A percentile compares a stretch with the other conserved stretches of the same genome.
phyloP scores from a whole-genome alignment of 2,888 invertebrate genomes.

The Aspidiotus rigidus region DNA sequence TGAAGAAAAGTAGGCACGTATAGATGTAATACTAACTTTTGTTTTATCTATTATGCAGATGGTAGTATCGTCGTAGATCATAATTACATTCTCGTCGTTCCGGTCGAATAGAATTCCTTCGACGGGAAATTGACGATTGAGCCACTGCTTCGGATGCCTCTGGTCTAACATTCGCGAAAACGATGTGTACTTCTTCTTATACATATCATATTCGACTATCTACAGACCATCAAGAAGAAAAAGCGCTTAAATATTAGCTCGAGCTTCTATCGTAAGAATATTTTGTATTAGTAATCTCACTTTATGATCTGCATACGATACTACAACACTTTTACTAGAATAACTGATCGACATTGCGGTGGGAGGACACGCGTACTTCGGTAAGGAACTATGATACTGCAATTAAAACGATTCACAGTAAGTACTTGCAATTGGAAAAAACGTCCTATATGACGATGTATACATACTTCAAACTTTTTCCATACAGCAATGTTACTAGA shows the following conservation, averaged over 20 bases:
- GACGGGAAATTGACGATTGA: constrained; percentile 51
- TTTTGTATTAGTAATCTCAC: constrained; percentile 44
- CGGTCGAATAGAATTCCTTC: constrained; percentile 56
- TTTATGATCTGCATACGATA: constrained; percentile 71
- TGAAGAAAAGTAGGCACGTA: not conserved
- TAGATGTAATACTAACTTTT: constrained; percentile 46
- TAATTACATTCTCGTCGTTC: constrained; percentile 53
- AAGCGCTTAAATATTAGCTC: not conserved
- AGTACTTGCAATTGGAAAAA: not conserved
- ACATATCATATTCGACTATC: constrained; percentile 68
- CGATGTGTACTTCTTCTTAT: constrained; percentile 52
- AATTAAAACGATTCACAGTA: constrained; percentile 12
- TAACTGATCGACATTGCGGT: constrained; percentile 63
- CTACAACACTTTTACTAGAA: constrained; percentile 51
- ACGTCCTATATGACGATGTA: not conserved
- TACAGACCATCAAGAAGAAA: constrained; percentile 44
- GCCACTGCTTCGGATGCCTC: constrained; percentile 52
- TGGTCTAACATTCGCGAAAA: constrained; percentile 53
- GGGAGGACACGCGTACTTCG: constrained; percentile 59
- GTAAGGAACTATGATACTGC: constrained; percentile 53
- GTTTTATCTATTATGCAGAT: constrained; percentile 55
- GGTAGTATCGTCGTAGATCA: constrained; percentile 63
- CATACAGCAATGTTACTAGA: constrained; percentile 59
- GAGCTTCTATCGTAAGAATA: not conserved
- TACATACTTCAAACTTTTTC: constrained; percentile 43